A percentile compares a stretch with the other conserved stretches of the same genome.
phyloP scores from a whole-genome alignment of 2,113 vertebrate genomes.

The Rattus norvegicus region DNA sequence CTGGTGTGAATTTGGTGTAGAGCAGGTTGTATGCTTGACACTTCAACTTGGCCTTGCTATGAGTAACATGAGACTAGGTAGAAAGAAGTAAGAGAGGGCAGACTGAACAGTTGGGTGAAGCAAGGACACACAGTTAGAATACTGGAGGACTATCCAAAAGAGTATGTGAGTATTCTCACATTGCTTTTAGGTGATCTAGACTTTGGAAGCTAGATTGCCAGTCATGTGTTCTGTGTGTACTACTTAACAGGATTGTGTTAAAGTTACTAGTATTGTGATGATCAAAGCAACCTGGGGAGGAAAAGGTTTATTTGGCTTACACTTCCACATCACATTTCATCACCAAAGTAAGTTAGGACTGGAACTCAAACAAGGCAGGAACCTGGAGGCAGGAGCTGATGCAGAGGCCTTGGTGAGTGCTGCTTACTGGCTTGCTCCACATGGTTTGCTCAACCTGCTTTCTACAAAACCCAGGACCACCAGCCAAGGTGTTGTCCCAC shows the following conservation, averaged over 20 bases:
- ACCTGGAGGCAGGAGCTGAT: too few relatives aligned
- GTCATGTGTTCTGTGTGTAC: neutral
- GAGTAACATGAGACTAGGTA: neutral
- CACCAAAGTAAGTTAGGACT: neutral
- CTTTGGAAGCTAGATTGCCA: neutral
- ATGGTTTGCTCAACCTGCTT: neutral
- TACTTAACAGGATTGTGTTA: neutral
- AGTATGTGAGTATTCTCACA: neutral
- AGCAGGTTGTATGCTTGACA: neutral
- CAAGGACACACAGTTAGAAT: neutral
- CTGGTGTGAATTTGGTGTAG: neutral
- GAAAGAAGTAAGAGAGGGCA: neutral
- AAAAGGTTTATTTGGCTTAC: neutral
- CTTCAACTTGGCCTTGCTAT: neutral
- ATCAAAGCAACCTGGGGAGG: neutral
- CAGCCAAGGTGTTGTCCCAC: neutral
- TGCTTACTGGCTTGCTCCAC: neutral
- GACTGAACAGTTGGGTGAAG: neutral
- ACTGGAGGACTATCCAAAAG: neutral
- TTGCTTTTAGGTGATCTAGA: neutral
- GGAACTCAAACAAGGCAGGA: neutral
- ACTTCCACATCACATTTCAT: neutral
- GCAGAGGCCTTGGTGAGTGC: neutral
- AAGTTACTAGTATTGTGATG: neutral
- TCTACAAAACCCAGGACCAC: neutral